Evolutionary conservation across 1,140 invertebrate species (phyloP).

Genomic region (Conopomorpha cramerella): DNA sequence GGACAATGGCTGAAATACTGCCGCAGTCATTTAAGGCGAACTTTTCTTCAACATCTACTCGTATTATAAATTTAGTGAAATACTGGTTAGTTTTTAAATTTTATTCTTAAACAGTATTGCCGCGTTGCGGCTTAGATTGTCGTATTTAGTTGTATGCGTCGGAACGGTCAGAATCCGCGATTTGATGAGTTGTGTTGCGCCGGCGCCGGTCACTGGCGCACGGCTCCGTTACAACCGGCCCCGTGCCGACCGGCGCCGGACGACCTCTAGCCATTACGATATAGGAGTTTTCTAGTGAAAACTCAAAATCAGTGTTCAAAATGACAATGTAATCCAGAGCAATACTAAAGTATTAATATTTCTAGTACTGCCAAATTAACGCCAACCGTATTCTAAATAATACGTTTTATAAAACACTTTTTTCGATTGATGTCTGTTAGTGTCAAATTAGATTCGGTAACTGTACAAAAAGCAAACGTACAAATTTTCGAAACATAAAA

Average conservation of each 20-base stretch:
- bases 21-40: constrained; percentile 35
- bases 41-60: constrained; percentile 39
- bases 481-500: constrained; percentile 52
- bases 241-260: no score
- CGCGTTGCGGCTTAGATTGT: constrained; percentile 16
- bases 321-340: constrained; percentile 58
- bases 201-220: no score
- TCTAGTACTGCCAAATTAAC: constrained; percentile 58
- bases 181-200: no score
- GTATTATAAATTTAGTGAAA: constrained; percentile 57
- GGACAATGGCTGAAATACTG: constrained; percentile 48
- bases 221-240: no score
- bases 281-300: constrained; percentile 20
- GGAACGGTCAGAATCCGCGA: no score
- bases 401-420: constrained; percentile 43
- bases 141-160: no score
- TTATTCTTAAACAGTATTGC: constrained; percentile 48
- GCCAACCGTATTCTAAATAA: constrained; percentile 54
- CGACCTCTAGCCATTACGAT: no score
- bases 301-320: constrained; percentile 47
- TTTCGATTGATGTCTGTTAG: constrained; percentile 46
- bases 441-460: constrained; percentile 60
- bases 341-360: constrained; percentile 59
- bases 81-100: constrained; percentile 50
- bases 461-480: constrained; percentile 57